Evolutionary conservation across 2,888 invertebrate genomes (phyloP), one percentile per base, ranked within the genome.

Genomic region (Lymantria dispar): DNA sequence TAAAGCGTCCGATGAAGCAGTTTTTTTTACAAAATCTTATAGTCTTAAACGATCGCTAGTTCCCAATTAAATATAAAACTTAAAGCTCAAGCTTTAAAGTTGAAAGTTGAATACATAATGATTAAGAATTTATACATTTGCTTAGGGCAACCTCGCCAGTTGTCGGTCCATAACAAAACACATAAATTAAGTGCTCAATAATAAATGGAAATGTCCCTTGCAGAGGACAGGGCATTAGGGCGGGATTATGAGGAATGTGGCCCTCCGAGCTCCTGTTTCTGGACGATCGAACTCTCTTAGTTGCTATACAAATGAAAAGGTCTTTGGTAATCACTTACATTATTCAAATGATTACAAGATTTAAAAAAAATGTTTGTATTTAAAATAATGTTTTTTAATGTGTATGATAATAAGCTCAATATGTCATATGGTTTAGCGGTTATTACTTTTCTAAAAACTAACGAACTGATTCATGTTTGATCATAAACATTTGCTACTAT

Each of bases 131-230:
- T 70, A 53, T 60, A 65, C 71, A 58, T 74, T 79, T 76, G 63
- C 56, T 66, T 61, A 55, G 72, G 70, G 69, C 72, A 66, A 58
- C 64, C 56, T 72, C 68, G 71, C 78, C 78, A 81, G 87, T 85
- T 84, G 87, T 87, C 80, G 88, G 91, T 87, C 91, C 90, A 91
- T 90, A 88, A 90, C 89, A 90, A 91, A 90, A 91, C 91, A 91
- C 91, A 92, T 92, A 92, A 92, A 92, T 92, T 92, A 91, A 91
- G 91, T 90, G 90, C 91, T 90, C 91, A 91, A 91, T 92, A 92
- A 92, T 92, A 92, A 92, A 92, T 92, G 91, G 91, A 89, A 90
- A 88, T 92, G 92, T 92, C 92, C 90, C 82, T 85, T 83, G 87
- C 92, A 92, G 91, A 87, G 89, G 89, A 88, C 90, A 87, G 88